phyloP scores from a whole-genome alignment of 2,113 vertebrate genomes.

The Catharus bicknelli region DNA sequence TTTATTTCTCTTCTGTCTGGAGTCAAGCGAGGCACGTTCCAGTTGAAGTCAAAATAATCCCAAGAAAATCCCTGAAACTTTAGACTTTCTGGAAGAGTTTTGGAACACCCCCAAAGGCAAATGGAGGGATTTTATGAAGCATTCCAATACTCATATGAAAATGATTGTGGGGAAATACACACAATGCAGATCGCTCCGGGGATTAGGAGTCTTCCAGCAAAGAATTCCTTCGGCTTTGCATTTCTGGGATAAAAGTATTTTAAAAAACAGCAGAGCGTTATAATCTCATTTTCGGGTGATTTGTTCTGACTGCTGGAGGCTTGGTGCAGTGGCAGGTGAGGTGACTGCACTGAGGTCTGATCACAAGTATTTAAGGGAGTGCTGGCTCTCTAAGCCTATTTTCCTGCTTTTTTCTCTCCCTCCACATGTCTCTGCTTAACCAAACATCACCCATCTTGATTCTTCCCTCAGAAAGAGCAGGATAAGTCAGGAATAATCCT shows the following conservation, averaged over 20 bases:
- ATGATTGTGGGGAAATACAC: constrained; percentile 24
- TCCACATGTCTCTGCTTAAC: not conserved
- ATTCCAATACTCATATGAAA: constrained; percentile 41
- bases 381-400: not conserved
- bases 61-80: constrained; percentile 30
- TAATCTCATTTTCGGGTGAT: not conserved
- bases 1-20: constrained; percentile 28
- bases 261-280: not conserved
- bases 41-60: constrained; percentile 34
- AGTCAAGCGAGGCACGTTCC: constrained; percentile 12
- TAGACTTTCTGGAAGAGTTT: constrained; percentile 40
- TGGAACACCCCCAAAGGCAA: constrained; percentile 20
- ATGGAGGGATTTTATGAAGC: constrained; percentile 15
- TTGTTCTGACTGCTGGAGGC: not conserved
- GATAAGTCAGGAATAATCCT: not conserved
- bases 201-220: constrained; percentile 36
- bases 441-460: not conserved
- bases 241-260: constrained; percentile 1
- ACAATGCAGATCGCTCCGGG: not conserved
- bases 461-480: not conserved
- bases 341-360: not conserved
- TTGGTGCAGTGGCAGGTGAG: not conserved
- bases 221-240: constrained; percentile 29
- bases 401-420: not conserved
- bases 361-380: not conserved